Percentiles rank a stretch among this genome's conserved stretches.
Conservation (phyloP, 2,797 vertebrate species). For the Salmo trutta region DNA sequence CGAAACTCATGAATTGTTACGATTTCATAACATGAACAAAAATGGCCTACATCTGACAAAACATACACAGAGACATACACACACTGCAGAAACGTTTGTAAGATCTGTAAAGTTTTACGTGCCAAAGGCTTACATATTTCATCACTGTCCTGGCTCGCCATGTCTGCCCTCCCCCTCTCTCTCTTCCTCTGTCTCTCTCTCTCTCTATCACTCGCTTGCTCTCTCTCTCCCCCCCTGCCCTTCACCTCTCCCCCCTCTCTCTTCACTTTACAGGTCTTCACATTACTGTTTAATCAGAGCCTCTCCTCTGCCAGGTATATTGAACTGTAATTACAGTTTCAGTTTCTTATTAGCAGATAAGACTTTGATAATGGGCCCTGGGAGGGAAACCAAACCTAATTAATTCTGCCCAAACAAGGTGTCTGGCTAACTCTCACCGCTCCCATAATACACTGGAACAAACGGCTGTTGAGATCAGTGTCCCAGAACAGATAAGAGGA, state of each 20-base stretch:
- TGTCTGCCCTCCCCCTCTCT: not conserved
- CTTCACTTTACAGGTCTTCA: conserved; percentile 26
- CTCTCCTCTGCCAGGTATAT: conserved; percentile 48
- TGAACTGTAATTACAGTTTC: conserved; percentile 71
- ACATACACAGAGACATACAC: no score
- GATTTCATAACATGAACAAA: no score
- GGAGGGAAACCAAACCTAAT: conserved; percentile 68
- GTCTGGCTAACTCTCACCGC: not conserved
- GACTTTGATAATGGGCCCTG: conserved; percentile 63
- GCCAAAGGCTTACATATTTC: no score
- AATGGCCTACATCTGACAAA: no score
- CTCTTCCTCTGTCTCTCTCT: no score
- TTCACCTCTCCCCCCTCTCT: not conserved
- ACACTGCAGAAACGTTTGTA: no score
- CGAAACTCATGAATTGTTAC: not conserved
- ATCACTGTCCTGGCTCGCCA: not conserved
- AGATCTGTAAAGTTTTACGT: no score
- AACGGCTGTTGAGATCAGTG: not conserved
- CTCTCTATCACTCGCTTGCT: no score
- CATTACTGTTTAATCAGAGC: conserved; percentile 53
- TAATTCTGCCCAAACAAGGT: conserved; percentile 52
- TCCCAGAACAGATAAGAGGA: not conserved
- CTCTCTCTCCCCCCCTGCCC: no score
- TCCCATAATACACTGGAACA: conserved; percentile 1
- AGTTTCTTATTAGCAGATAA: conserved; percentile 71